Base-by-base conservation (phyloP, 1,140 invertebrate species). In the Drosophila tani region DNA sequence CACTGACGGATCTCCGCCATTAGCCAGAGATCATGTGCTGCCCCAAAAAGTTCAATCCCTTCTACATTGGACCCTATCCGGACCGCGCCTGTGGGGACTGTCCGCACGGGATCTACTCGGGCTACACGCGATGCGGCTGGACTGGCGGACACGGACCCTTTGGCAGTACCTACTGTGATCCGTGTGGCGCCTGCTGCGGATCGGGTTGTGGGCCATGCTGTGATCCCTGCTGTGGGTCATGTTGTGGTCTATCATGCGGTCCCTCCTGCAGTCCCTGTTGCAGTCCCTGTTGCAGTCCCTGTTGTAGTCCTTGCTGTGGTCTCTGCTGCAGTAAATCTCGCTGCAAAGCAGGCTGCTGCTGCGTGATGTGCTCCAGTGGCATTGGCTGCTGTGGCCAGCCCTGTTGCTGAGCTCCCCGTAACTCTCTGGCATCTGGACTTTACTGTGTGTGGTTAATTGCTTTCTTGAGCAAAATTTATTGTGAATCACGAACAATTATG, bases 51-150 rank as follows among this genome's bases (percentile, higher is more conserved):
- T 81, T 81, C 41, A 81, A 81, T 76, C 79, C 79, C 0, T 81
- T 81, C 32, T 81, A 81, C 46, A 58, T 81, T 47, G 79, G 79
- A 62, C 79, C 79, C 15, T 76, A 29, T 62, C 79, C 79, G 35
- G 70, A 81, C 0, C n/a, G 57, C 17, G 78, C 79, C 1, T 81
- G 79, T 7, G 79, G 78, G 8, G 59, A 58, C 15, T 81, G 79
- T 51, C 79, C 79, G 4, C 76, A 70, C 47, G 79, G 79, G 5
- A 49, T 32, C 6, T 76, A 40, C 47, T 81, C 79, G 38, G 79
- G 79, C 12, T 81, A n/a, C 17, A 66, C 79, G 29, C 51, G 71
- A 8, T 81, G 78, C 8, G 78, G 79, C 15, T 81, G 79, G 79
- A 15, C 29, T 15, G 55, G 63, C 15, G 69, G 63, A 1, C 43